Base-by-base conservation (phyloP, 2,888 invertebrate genomes). In the Lasioglossum marginatum region DNA sequence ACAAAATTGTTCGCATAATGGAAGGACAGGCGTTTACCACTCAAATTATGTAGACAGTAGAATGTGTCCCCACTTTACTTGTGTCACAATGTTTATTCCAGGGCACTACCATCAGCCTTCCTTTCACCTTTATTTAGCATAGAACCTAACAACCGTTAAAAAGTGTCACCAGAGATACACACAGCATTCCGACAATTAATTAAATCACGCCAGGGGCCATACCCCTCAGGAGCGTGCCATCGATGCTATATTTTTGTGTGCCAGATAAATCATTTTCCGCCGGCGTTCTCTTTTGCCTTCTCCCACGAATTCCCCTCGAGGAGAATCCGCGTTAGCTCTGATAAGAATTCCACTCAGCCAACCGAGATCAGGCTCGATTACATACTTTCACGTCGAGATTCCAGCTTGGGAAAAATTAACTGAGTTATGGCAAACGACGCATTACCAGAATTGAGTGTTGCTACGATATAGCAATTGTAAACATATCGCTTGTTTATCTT, bases 251-350 rank as follows among this genome's bases (percentile, higher is more conserved):
- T 70, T 74, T 57, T 72, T 16, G 31, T n/a, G 12, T 37, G 52
- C 52, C 60, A 75, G 48, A 75, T 84, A 84, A 82, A 84, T 84
- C 82, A 75, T 37, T 37, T 37, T 37, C 37, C 37, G 37, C 37
- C 37, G 8, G 6, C 37, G 37, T 37, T 71, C n/a, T 52, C 52
- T 34, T 71, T 34, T 27, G 40, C 23, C 40, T 71, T 14, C 57
- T 45, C 19, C 31, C 23, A 40, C 14, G 60, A 48, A 72, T 19
- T 48, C 48, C 16, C 10, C 34, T 43, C 16, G 16, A 76, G 40
- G 45, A 16, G 23, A 72, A 70, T 77, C n/a, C n/a, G 57, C 8
- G 31, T 57, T 40, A 73, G 16, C 14, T 10, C 31, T 23, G 48
- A 48, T 68, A 37, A 52, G 31, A 68, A 76, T 52, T 52, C 45